Evolutionary conservation across 2,113 vertebrate genomes (phyloP).

Genomic region (Aspidoscelis tigris): DNA sequence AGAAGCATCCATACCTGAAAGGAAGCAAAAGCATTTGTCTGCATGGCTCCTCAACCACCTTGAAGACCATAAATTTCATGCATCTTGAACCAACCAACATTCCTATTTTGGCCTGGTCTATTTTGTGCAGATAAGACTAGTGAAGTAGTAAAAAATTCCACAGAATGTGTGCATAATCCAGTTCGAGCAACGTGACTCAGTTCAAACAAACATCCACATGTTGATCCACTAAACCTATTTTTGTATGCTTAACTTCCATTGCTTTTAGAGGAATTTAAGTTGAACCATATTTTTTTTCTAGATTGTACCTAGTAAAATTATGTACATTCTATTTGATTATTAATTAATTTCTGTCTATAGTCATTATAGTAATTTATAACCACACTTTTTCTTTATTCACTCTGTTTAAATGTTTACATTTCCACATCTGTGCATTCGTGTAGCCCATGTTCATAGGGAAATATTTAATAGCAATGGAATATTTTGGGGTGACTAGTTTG

Average conservation of each 20-base stretch:
- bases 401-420: slow-evolving; percentile 21
- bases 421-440: not conserved
- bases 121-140: not conserved
- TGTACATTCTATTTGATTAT: slow-evolving; percentile 23
- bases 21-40: too few relatives aligned
- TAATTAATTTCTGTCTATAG: not conserved
- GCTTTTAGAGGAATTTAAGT: not conserved
- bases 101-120: not conserved
- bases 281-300: not conserved
- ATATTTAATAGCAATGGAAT: slow-evolving; percentile 5
- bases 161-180: not conserved
- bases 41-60: too few relatives aligned
- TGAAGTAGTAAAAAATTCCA: not conserved
- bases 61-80: too few relatives aligned
- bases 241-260: not conserved
- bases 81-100: too few relatives aligned
- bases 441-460: slow-evolving; percentile 24
- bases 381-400: not conserved
- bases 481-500: not conserved
- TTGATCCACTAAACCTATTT: not conserved
- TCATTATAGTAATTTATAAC: slow-evolving; percentile 17
- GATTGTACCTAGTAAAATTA: slow-evolving; percentile 30
- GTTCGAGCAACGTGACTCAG: not conserved
- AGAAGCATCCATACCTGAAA: too few relatives aligned
- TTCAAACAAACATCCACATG: slow-evolving; percentile 2